A percentile compares a stretch with the other conserved stretches of the same genome.
Evolutionary conservation across 2,888 invertebrate species (phyloP).

Genomic region (Eutolmus rufibarbis): DNA sequence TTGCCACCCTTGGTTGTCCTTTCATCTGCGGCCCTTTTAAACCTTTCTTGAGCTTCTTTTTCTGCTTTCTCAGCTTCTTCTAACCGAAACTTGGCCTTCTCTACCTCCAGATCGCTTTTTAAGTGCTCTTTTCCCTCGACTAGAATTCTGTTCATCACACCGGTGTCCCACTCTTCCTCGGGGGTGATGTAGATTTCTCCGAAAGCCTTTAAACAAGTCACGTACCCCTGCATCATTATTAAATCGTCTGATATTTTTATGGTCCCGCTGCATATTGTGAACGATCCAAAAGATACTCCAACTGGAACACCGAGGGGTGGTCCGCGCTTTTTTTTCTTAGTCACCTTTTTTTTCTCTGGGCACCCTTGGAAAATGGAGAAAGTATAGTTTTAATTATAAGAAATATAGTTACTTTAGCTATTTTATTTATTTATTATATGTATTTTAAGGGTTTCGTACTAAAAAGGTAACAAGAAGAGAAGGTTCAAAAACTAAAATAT

Average conservation of each 20-base stretch:
- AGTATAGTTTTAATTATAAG: background rate
- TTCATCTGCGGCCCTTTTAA: background rate
- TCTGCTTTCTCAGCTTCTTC: background rate
- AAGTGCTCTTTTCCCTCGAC: slow-evolving; percentile 54
- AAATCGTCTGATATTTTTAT: slow-evolving; percentile 46
- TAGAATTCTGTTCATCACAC: slow-evolving; percentile 54
- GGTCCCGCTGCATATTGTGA: background rate
- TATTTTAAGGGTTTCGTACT: no score
- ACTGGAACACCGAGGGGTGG: background rate
- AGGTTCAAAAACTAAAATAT: no score
- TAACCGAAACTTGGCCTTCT: background rate
- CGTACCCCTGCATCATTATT: slow-evolving; percentile 51
- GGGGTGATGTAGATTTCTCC: slow-evolving; percentile 55
- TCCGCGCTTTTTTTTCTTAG: background rate
- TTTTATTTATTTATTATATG: no score
- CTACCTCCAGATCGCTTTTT: background rate
- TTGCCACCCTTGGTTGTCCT: background rate
- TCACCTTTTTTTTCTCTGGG: background rate
- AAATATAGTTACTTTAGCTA: background rate
- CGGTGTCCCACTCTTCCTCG: slow-evolving; percentile 54
- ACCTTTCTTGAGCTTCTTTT: background rate
- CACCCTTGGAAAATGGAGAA: background rate
- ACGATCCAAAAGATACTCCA: background rate
- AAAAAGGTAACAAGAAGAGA: no score
- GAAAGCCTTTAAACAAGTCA: slow-evolving; percentile 55